Base-by-base conservation (phyloP, 1,140 invertebrate species). In the Stegodyphus mimosarum region DNA sequence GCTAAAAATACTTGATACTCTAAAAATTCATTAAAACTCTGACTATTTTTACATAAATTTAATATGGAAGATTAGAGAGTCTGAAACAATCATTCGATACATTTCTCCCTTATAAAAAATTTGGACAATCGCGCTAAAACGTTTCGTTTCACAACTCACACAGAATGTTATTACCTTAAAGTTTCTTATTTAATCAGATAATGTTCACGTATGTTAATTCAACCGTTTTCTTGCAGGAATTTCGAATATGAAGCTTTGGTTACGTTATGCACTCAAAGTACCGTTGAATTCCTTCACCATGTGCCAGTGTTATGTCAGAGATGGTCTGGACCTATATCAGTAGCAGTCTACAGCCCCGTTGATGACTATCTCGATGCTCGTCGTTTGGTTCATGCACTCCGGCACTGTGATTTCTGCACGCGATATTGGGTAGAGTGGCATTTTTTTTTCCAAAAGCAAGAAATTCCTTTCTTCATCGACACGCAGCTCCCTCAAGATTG, bases 231-330 rank as follows among this genome's bases (percentile, higher is more conserved):
- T 60, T 60, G 33, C 33, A 60, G 55, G 5, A 60, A 60, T 5
- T 2, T 15, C 5, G n/a, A n/a, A 9, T n/a, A 7, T 67, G 17
- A 67, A 17, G 2, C 11, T 9, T n/a, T 18, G n/a, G 92, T 98
- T 55, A 98, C 97, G 0, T 96, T 97, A 89, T 97, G 96, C 0
- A 98, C 96, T 9, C 96, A 98, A 90, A 95, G 95, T 3, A 88
- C 88, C 3, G 95, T 96, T 88, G 96, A 94, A 89, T 96, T 96
- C 77, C 92, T 98, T 87, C 95, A 97, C 90, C 97, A 98, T 91
- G 91, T 97, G 72, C 93, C 94, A 89, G 95, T 95, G 53, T 91
- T 98, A 87, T 91, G 96, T 87, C 93, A 96, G 89, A 91, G 90
- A 48, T 94, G 95, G 95, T 89, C 91, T 74, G 94, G 93, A 3